These are phyloP conservation scores for Branchipolynoe longqiensis DNA, from an alignment of 2,888 invertebrate genomes.

Conservation along the genomic window DNA sequence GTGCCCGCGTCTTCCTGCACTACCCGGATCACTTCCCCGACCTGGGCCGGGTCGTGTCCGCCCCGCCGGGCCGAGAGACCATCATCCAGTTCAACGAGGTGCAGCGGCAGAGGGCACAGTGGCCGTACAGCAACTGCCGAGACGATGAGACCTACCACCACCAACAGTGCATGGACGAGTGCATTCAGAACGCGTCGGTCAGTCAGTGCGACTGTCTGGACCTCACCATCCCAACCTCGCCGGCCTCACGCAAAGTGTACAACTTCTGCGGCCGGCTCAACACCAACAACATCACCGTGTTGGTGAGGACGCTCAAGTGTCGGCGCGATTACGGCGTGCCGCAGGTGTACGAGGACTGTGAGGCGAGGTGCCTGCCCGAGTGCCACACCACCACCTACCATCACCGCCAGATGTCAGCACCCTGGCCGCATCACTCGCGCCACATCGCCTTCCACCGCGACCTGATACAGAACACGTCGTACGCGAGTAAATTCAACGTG, in stretches of 20 bases:
- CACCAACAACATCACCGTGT: not conserved
- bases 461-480: not conserved
- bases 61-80: constrained; percentile 46
- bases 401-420: constrained; percentile 48
- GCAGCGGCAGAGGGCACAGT: not conserved
- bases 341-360: constrained; percentile 1
- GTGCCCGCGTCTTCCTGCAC: constrained; percentile 23
- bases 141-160: constrained; percentile 15
- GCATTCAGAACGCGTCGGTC: constrained; percentile 32
- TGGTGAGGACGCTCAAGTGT: constrained; percentile 23
- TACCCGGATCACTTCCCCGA: constrained; percentile 31
- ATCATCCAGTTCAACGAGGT: constrained; percentile 46
- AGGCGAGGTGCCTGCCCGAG: not conserved
- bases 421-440: constrained; percentile 40
- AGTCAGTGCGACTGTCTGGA: constrained; percentile 12
- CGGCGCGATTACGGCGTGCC: constrained; percentile 17
- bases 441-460: constrained; percentile 36
- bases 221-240: constrained; percentile 40
- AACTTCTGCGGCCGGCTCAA: constrained; percentile 17
- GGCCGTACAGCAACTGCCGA: constrained; percentile 38
- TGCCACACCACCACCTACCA: constrained; percentile 31
- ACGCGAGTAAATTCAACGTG: not conserved
- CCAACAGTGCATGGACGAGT: constrained; percentile 48
- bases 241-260: not conserved
- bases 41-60: constrained; percentile 16